These are phyloP conservation scores for Eubasilissa splendida DNA, from an alignment of 2,888 invertebrate species.

Conservation along the genomic window DNA sequence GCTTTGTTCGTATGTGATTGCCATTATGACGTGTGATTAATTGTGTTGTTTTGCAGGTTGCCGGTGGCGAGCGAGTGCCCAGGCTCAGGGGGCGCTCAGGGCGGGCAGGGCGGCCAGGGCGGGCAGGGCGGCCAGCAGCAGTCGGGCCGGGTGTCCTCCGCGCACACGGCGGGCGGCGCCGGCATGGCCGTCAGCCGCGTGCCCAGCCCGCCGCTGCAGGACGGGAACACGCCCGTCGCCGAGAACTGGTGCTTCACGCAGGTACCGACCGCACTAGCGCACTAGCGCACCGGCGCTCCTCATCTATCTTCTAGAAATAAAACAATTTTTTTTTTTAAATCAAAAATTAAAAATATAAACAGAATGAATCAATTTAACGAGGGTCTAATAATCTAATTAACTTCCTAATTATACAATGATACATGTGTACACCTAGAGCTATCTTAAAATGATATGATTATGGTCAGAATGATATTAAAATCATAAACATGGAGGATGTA, in stretches of 20 bases:
- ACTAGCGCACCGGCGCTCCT: no score
- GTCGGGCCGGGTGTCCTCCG: conserved; percentile 91
- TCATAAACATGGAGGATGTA: no score
- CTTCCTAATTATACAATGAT: no score
- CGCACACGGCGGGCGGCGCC: conserved; percentile 84
- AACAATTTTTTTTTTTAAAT: no score
- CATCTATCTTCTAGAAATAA: no score
- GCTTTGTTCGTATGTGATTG: not conserved
- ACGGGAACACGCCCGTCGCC: conserved; percentile 97
- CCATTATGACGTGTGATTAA: not conserved
- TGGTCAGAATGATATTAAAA: no score
- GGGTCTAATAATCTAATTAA: no score
- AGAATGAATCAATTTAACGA: no score
- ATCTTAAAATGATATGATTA: no score
- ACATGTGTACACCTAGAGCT: no score
- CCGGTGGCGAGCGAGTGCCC: conserved; percentile 82
- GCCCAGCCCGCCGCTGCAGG: conserved; percentile 95
- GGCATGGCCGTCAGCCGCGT: conserved; percentile 97
- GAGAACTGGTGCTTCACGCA: conserved; percentile 99
- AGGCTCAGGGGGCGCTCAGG: conserved; percentile 74
- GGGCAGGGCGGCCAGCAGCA: conserved; percentile 79
- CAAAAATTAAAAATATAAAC: no score
- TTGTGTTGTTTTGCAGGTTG: conserved; percentile 74
- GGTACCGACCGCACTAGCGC: conserved; percentile 72
- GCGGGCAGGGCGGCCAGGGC: conserved; percentile 87